These are phyloP conservation scores for Oryzias javanicus DNA, from an alignment of 2,113 vertebrate genomes.

Conservation along the genomic window DNA sequence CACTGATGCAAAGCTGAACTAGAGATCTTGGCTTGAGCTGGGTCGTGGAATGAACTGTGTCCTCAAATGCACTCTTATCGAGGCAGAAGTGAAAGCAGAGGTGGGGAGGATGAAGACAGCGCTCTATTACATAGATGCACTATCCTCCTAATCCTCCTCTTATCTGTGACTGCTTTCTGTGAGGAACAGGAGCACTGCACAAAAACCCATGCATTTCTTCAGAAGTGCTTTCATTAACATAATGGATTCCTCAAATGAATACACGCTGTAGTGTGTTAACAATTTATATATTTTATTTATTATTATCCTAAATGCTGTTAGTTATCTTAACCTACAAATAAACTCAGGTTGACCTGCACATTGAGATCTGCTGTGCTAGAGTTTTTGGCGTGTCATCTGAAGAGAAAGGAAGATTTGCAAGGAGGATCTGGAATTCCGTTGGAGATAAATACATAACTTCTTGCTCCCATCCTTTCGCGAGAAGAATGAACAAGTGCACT, in stretches of 20 bases:
- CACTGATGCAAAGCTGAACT: constrained; percentile 33
- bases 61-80: constrained; percentile 50
- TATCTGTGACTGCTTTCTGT: constrained; percentile 34
- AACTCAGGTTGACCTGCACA: too few relatives aligned
- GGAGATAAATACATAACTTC: too few relatives aligned
- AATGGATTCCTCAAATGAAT: constrained; percentile 44
- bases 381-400: too few relatives aligned
- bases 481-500: too few relatives aligned
- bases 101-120: constrained; percentile 30
- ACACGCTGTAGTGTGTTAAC: not conserved
- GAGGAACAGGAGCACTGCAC: constrained; percentile 16
- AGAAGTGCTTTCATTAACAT: constrained; percentile 56
- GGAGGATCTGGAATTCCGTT: too few relatives aligned
- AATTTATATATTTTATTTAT: too few relatives aligned
- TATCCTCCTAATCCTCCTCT: constrained; percentile 21
- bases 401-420: too few relatives aligned
- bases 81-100: constrained; percentile 35
- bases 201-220: constrained; percentile 17
- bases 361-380: too few relatives aligned
- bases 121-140: constrained; percentile 42
- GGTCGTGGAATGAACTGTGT: constrained; percentile 31
- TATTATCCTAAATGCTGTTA: too few relatives aligned
- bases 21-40: constrained; percentile 29
- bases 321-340: too few relatives aligned
- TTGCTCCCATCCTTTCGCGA: too few relatives aligned